Percentiles rank a stretch among this genome's conserved stretches.
Evolutionary conservation across 37 sponge, comb jelly and placozoan genomes (phyloP).

Genomic region (Hormiphora californensis): DNA sequence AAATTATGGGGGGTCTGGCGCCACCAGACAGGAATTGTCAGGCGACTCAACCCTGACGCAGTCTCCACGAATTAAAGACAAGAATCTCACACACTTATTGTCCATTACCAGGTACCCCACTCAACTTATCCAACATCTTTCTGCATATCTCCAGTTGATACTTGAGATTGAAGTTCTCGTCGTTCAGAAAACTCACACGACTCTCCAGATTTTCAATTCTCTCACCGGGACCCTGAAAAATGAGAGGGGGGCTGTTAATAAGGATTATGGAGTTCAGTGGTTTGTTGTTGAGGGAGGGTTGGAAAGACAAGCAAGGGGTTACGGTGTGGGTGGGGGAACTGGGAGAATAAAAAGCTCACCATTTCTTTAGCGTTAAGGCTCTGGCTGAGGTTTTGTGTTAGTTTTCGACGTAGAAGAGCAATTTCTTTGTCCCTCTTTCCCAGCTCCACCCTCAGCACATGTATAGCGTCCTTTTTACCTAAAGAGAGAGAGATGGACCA

Average conservation of each 20-base stretch:
- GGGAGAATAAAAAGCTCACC: background rate
- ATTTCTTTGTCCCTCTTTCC: slow-evolving; percentile 54
- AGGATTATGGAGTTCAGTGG: no score
- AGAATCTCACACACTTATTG: no score
- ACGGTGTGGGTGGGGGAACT: no score
- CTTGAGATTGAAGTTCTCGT: slow-evolving; percentile 55
- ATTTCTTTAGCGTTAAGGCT: slow-evolving; percentile 5
- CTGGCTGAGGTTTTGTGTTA: slow-evolving; percentile 5
- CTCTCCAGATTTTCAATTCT: slow-evolving; percentile 18
- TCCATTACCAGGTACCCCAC: no score
- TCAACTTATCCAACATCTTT: slow-evolving; percentile 25
- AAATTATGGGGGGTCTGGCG: no score
- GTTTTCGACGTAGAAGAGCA: background rate
- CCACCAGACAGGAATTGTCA: no score
- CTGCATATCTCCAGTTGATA: slow-evolving; percentile 34
- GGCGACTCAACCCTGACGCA: no score
- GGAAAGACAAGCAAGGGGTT: no score
- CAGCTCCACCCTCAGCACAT: slow-evolving; percentile 6
- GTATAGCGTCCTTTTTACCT: slow-evolving; percentile 48
- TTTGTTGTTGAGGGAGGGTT: no score
- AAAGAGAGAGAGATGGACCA: background rate
- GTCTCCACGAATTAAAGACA: no score
- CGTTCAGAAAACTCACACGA: slow-evolving; percentile 28
- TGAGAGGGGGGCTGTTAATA: no score
- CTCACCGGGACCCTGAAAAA: slow-evolving; percentile 18